Base-by-base conservation (phyloP, 2,888 invertebrate species). In the Neoaliturus tenellus region DNA sequence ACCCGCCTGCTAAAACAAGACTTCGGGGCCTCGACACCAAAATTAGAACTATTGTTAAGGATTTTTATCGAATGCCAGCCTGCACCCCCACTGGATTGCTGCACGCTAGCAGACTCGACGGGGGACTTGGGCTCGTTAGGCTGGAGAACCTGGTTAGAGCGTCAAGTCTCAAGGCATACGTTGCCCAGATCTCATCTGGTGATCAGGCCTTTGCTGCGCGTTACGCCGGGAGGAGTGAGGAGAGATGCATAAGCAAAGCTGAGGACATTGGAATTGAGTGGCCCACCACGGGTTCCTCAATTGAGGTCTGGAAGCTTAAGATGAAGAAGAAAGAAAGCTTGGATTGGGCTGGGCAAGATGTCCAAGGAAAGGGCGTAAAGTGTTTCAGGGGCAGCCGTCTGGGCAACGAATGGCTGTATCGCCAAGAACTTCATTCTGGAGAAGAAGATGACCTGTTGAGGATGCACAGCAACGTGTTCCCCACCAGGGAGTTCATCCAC, bases 391-490 rank as follows among this genome's bases (percentile, higher is more conserved):
- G 20, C 10, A 51, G 10, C 23, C 41, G 20, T 3, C 8, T 28
- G 39, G 78, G n/a, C 28, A 41, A 41, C 8, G 8, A 20, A 5
- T 86, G 85, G 84, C 48, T 85, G 4, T 4, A 58, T 0, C 12
- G 73, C 0, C 84, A 55, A 0, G 35, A n/a, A 0, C 14, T 87
- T 0, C 25, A 86, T 0, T 28, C 44, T 0, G 83, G 71, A 2
- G 41, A 86, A 0, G 80, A 73, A 3, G 17, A 84, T 0, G 80
- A 82, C 14, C 85, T 86, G 8, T 25, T 86, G 2, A 82, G 62
- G n/a, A 20, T 86, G 20, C 20, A 86, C 1, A 85, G 85, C 0
- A 86, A 86, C 35, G 85, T 83, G 0, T 83, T 83, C 41, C 85
- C 83, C 0, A 85, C 81, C 0, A 67, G 55, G 0, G 55, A 83